These are phyloP conservation scores for Ophioderma brevispina DNA, from an alignment of 35 echinoderm and acorn worm species.

Conservation along the genomic window DNA sequence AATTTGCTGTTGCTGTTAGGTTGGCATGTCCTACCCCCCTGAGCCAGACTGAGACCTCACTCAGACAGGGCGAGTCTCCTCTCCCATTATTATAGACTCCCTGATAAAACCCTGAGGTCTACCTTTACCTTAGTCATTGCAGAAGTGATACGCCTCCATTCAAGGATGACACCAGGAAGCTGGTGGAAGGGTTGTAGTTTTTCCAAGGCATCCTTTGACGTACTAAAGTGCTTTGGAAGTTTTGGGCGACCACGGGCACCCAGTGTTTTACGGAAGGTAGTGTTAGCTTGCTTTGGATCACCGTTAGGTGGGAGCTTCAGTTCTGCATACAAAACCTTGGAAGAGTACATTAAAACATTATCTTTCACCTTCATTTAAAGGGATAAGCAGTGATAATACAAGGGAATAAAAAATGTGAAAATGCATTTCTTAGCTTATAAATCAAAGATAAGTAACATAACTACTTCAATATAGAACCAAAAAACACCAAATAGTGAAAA, in stretches of 20 bases:
- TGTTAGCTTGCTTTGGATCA: slow-evolving; percentile 43
- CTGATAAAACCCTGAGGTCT: no score
- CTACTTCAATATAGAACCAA: no score
- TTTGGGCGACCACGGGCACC: slow-evolving; percentile 65
- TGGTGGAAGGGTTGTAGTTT: slow-evolving; percentile 84
- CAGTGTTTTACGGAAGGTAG: slow-evolving; percentile 58
- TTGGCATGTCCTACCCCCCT: no score
- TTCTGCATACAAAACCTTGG: slow-evolving; percentile 87
- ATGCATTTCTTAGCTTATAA: no score
- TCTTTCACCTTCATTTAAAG: slow-evolving; percentile 8
- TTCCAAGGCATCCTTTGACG: slow-evolving; percentile 85
- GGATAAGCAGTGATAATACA: no score
- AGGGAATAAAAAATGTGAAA: no score
- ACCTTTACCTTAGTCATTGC: slow-evolving; percentile 79
- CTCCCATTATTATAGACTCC: no score
- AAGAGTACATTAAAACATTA: background rate
- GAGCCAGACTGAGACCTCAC: no score
- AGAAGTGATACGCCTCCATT: slow-evolving; percentile 80
- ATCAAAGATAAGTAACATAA: no score
- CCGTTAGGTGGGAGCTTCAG: slow-evolving; percentile 89
- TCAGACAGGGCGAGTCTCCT: no score
- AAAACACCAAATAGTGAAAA: no score
- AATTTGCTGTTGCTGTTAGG: background rate
- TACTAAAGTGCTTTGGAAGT: slow-evolving; percentile 93
- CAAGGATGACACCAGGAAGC: slow-evolving; percentile 84